Evolutionary conservation across 2,888 invertebrate species (phyloP), one percentile per base, ranked within the genome.

Genomic region (Fabriciana adippe): DNA sequence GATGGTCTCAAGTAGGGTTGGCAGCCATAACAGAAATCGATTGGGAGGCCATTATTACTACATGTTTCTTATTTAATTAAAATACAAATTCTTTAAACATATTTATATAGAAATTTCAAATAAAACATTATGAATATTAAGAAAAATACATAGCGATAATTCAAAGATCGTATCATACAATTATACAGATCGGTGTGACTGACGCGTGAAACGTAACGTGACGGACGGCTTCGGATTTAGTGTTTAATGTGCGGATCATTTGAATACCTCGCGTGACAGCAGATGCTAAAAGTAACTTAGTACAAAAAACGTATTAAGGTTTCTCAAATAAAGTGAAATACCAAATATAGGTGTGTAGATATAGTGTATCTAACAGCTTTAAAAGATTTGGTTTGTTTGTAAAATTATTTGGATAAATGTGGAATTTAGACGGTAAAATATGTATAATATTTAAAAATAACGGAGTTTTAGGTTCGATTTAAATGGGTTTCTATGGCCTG

Each of bases 201-300:
- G 73, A 71, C 73, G 62, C 70, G 72, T 74, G 69, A 64, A 74
- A 74, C 66, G 64, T 56, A 48, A 70, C 72, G 64, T 68, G 70
- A 61, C 67, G 65, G 65, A 63, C 60, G 55, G 66, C 61, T 41
- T 65, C 68, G 65, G 64, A 65, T 64, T 55, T 55, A 54, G 53
- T 18, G 65, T 41, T 57, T 66, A 69, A 66, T 66, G 51, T 60
- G 66, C 57, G 70, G 41, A 60, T 56, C 66, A 54, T 55, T 53
- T 41, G 55, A 54, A 55, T 66, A 60, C 53, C 14, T 53, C 15
- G 55, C 48, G 55, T 66, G 55, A 66, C 66, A 59, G 59, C 21
- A 14, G 15, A 61, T 61, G 18, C 61, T 51, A 18, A 53, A n/a
- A 51, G 51, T 61, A 41, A 6, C 18, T 15, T 18, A n/a, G 35